phyloP scores from a whole-genome alignment of 2,113 vertebrate species.

The Mobula birostris region DNA sequence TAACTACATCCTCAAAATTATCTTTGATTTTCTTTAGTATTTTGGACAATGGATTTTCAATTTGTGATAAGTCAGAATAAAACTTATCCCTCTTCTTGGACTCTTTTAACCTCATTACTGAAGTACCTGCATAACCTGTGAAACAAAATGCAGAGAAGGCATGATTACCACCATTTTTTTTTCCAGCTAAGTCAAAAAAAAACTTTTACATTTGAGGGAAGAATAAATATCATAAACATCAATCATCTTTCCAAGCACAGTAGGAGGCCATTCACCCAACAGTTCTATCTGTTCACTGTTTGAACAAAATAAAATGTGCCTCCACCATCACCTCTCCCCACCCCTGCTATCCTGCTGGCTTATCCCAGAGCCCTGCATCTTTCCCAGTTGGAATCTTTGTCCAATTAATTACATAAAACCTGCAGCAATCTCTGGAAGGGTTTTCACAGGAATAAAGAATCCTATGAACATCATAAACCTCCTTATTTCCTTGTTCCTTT shows the following conservation, averaged over 20 bases:
- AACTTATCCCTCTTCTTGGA: constrained; percentile 45
- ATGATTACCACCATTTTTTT: not conserved
- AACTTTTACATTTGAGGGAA: not conserved
- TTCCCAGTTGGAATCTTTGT: not conserved
- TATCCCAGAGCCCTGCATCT: not conserved
- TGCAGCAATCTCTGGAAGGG: not conserved
- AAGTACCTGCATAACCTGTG: constrained; percentile 40
- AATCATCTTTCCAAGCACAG: not conserved
- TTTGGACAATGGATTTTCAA: constrained; percentile 45
- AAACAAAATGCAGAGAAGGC: not conserved
- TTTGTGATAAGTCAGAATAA: constrained; percentile 42
- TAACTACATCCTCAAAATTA: constrained; percentile 53
- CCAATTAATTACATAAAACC: not conserved
- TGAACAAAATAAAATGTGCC: not conserved
- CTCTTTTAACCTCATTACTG: constrained; percentile 46
- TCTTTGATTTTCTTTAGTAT: constrained; percentile 48
- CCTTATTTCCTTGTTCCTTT: not conserved
- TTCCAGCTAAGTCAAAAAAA: not conserved
- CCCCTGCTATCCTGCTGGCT: not conserved
- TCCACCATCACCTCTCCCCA: too few relatives aligned
- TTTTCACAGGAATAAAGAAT: not conserved
- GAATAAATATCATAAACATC: not conserved
- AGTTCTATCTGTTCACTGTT: not conserved
- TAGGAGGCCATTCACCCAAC: not conserved
- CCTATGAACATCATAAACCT: not conserved